Percentiles rank a stretch among this genome's conserved stretches.
These are phyloP conservation scores for Baccha elongata DNA, from an alignment of 2,888 invertebrate genomes.

Conservation along the genomic window DNA sequence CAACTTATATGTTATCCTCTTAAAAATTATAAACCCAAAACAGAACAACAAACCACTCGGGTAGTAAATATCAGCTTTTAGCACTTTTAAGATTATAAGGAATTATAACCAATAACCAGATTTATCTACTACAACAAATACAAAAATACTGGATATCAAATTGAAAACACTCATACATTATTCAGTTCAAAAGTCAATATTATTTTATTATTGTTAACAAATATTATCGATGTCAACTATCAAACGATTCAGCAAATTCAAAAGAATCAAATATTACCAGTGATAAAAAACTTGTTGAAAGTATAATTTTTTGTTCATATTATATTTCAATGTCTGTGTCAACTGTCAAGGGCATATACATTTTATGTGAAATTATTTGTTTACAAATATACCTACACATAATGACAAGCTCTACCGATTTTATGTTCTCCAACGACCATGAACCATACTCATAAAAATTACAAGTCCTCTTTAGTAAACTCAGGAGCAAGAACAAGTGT, in stretches of 20 bases:
- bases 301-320: constrained; percentile 8
- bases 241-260: constrained; percentile 11
- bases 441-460: constrained; percentile 30
- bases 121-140: neutral
- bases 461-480: constrained; percentile 28
- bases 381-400: neutral
- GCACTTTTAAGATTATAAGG: neutral
- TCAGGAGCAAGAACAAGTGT: neutral
- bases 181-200: constrained; percentile 9
- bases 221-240: neutral
- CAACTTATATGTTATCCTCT: too few relatives aligned
- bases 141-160: constrained; percentile 15
- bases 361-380: neutral
- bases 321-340: neutral
- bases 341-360: neutral
- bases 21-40: neutral
- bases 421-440: neutral
- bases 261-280: neutral
- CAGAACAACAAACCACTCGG: neutral
- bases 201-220: neutral
- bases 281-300: constrained; percentile 14
- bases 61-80: neutral
- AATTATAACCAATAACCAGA: neutral
- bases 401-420: neutral
- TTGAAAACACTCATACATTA: neutral